Base-by-base conservation (phyloP, 2,888 invertebrate genomes). In the Meliscaeva auricollis region DNA sequence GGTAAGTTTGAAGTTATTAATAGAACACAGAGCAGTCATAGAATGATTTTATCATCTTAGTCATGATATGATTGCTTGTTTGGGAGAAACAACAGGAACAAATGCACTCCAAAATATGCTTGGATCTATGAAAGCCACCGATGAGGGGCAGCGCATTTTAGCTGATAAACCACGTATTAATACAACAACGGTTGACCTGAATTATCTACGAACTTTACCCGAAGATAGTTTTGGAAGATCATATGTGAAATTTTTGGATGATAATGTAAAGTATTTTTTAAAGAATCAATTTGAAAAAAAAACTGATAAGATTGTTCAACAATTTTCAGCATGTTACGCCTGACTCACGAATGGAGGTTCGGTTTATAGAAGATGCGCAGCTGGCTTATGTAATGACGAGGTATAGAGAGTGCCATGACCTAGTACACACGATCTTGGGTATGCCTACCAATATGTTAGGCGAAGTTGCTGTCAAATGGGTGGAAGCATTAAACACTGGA, bases 371-470 rank as follows among this genome's bases (percentile, higher is more conserved):
- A 87, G 97, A 99, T 91, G 90, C 91, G 1, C 96, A 98, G 87
- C 92, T 98, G 88, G 98, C 98, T 4, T 99, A 99, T 93, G 96
- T 99, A 56, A 98, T 99, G 96, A 98, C 98, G 92, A 94, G 99
- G 72, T 99, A 99, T 91, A 94, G 99, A 87, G 99, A 99, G 93
- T 96, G 97, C 8, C 99, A 99, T 92, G 99, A 99, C 93, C 94
- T 99, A 87, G 95, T 97, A 77, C 99, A 99, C 92, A 96, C 98
- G 0, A 93, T 96, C 17, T 94, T 99, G 48, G 95, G 95, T 88
- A 98, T 99, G 98, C 98, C 97, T 44, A 98, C 98, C 11, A 97
- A 97, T 89, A 97, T 98, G 97, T 93, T 98, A 41, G 95, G 96
- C 79, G 95, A 99, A 94, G 98, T 99, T 6, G 95, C 97, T 11